Evolutionary conservation across 2,113 vertebrate genomes (phyloP).

Genomic region (Excalfactoria chinensis): DNA sequence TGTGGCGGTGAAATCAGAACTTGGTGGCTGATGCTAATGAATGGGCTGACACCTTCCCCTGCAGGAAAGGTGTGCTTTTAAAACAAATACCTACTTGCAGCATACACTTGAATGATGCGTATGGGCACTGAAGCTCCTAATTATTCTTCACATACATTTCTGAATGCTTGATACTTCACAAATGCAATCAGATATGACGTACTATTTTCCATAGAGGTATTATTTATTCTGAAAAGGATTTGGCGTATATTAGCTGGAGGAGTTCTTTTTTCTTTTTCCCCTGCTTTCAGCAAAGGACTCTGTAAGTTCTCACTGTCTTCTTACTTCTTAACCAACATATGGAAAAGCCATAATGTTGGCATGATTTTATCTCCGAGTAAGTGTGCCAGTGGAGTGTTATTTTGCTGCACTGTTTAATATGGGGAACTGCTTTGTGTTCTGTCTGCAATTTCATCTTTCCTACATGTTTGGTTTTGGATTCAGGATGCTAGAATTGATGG

Average conservation of each 20-base stretch:
- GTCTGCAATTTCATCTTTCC: conserved; percentile 44
- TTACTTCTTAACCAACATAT: conserved; percentile 43
- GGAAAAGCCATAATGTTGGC: conserved; percentile 56
- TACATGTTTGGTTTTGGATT: conserved; percentile 41
- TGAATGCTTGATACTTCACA: neutral
- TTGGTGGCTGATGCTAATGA: neutral
- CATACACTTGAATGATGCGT: neutral
- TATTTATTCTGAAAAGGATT: neutral
- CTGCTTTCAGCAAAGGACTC: conserved; percentile 12
- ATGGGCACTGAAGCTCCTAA: neutral
- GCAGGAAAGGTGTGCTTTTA: neutral
- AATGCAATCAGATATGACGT: neutral
- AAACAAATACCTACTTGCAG: neutral
- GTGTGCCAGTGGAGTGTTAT: conserved; percentile 36
- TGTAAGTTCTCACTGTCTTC: conserved; percentile 61
- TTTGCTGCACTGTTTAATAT: conserved; percentile 26
- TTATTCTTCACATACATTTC: neutral
- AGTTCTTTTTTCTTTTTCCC: neutral
- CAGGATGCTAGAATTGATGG: conserved; percentile 40
- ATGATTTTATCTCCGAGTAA: neutral
- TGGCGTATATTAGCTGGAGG: neutral
- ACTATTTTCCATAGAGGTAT: neutral
- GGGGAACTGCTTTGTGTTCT: conserved; percentile 39
- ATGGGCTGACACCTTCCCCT: neutral
- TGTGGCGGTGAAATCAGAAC: neutral